Evolutionary conservation across 2,113 vertebrate species (phyloP), one percentile per base, ranked within the genome.

Genomic region (Turnix velox): DNA sequence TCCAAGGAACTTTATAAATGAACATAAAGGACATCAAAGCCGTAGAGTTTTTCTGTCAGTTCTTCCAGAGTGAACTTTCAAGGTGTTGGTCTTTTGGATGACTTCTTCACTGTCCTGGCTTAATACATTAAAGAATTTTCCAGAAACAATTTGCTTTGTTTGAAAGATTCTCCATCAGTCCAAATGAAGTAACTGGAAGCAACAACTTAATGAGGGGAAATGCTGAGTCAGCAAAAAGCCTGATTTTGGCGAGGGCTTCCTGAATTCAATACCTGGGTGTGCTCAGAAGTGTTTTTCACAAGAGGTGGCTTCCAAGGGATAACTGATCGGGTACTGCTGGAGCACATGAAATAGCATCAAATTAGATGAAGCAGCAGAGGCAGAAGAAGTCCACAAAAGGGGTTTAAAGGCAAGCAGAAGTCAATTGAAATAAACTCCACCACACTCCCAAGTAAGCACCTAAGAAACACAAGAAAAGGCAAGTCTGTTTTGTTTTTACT

Each of bases 401-500:
- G 14, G 83, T 2, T 16, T 33, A 7, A 0, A 0, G 33, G 13
- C 14, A 69, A 30, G 10, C 1, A 13, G 25, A 67, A 72, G 2
- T 48, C 18, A 22, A 17, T 18, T 40, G 33, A 40, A 61, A 78
- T 42, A 18, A 39, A 13, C 51, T 24, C 45, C 28, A 63, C 25
- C 13, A 25, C 1, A 1, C 27, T 58, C 31, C 27, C 6, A 46
- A 72, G 3, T 20, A 24, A 55, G 13, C 19, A 25, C 18, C 33
- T 20, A 22, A 30, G 16, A 20, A 62, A 28, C 37, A 22, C 6
- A 40, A 20, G n/a, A n/a, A 48, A 48, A 71, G 18, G 7, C 9
- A 67, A 55, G 6, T 5, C 3, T 8, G 1, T 18, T 3, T 0
- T 23, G 13, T 25, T 55, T 84, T 43, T 6, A 17, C 22, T 35